Conservation (phyloP, 2,888 invertebrate genomes). For the Meghimatium bilineatum region DNA sequence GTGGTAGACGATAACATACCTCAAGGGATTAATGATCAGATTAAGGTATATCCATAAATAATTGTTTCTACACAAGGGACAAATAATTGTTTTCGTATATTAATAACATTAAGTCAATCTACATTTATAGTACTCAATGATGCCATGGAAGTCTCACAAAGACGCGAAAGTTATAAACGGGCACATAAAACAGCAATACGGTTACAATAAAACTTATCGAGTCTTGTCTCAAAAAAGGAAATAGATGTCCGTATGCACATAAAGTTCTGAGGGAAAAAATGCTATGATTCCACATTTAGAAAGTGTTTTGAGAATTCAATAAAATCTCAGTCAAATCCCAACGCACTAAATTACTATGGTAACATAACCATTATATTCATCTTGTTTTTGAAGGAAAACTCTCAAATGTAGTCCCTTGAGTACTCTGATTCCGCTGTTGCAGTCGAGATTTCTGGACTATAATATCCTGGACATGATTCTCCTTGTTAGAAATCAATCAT, state of each 20-base stretch:
- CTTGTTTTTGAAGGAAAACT: background rate
- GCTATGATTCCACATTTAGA: background rate
- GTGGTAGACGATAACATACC: too few species aligned
- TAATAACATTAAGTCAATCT: too few species aligned
- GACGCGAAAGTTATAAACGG: background rate
- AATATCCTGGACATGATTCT: background rate
- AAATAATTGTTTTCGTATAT: too few species aligned
- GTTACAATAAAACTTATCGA: background rate
- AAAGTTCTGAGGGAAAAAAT: background rate
- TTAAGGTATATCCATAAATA: too few species aligned
- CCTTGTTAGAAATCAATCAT: constrained; percentile 4
- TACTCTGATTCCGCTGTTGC: background rate
- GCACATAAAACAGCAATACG: background rate
- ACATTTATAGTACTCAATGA: too few species aligned
- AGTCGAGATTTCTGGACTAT: background rate
- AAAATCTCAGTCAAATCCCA: background rate
- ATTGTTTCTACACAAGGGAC: too few species aligned
- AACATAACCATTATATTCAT: background rate
- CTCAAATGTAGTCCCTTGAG: background rate
- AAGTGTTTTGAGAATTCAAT: background rate
- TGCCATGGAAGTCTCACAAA: background rate
- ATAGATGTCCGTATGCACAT: background rate
- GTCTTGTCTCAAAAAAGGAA: background rate
- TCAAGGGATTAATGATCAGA: too few species aligned
- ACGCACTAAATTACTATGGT: background rate